Evolutionary conservation across 2,888 invertebrate genomes (phyloP), one percentile per base, ranked within the genome.

Genomic region (Aricia artaxerxes): DNA sequence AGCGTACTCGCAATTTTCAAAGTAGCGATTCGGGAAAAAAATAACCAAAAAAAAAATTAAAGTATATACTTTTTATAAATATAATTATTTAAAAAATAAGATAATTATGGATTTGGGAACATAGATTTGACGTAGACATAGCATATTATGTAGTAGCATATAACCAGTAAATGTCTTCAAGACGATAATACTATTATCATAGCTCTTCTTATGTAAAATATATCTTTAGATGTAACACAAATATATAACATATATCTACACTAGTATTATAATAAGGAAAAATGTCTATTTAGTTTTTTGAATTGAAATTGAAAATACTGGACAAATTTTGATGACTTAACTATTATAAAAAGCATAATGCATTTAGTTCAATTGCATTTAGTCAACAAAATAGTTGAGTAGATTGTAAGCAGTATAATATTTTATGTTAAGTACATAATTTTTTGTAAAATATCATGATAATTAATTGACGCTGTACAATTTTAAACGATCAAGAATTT

Each of bases 31-130:
- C 31, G 49, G 9, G 49, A 49, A 9, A 44, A 61, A 61, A 31
- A 2, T 61, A 9, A 9, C 9, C 11, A 31, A 4, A 69, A 6
- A 69, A 69, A 24, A 64, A 1, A 1, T 9, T 9, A 9, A 31
- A 64, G 2, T 13, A 5, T 35, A 35, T 69, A 35, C 35, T 35
- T 69, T 69, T 38, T 75, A 75, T 49, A 24, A 53, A 75, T 75
- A 44, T 49, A 16, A 31, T 24, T 9, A 31, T 75, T 49, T 53
- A 44, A 24, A 49, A 75, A 44, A n/a, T 73, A 73, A 73, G 24
- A n/a, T 40, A 44, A 75, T 75, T 75, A 75, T 75, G 75, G 75
- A 75, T 75, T 75, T 75, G 75, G 75, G 75, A 75, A 75, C 75
- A 75, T 75, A 75, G 75, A 49, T 75, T 49, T 75, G 11, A 75